These are phyloP conservation scores for Bombus confusus DNA, from an alignment of 1,140 invertebrate genomes.

Conservation along the genomic window DNA sequence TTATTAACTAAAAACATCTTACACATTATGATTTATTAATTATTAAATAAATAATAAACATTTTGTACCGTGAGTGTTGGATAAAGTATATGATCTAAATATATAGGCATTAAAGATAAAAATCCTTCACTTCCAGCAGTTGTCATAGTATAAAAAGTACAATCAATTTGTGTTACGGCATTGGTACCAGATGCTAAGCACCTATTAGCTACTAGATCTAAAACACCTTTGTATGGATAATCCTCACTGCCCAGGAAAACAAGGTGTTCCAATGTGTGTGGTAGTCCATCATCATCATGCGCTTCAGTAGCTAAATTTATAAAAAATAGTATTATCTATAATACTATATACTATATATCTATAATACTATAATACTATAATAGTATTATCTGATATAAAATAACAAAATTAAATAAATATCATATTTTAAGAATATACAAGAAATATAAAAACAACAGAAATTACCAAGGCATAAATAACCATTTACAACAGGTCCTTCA, in stretches of 20 bases:
- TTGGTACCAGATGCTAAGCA: constrained; percentile 96
- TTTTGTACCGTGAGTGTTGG: constrained; percentile 88
- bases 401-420: not conserved
- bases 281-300: constrained; percentile 94
- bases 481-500: constrained; percentile 93
- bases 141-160: constrained; percentile 94
- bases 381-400: not conserved
- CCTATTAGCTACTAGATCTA: constrained; percentile 94
- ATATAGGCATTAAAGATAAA: constrained; percentile 93
- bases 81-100: constrained; percentile 94
- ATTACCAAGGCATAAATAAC: constrained; percentile 93
- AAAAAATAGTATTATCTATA: constrained; percentile 8
- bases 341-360: not conserved
- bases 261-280: constrained; percentile 96
- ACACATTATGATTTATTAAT: not conserved
- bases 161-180: constrained; percentile 92
- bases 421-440: constrained; percentile 8
- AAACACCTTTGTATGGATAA: constrained; percentile 94
- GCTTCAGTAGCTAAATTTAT: constrained; percentile 91
- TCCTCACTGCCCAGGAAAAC: constrained; percentile 95
- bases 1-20: not conserved
- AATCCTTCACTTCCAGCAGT: constrained; percentile 95
- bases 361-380: not conserved
- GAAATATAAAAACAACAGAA: constrained; percentile 35
- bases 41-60: not conserved